These are phyloP conservation scores for Tor tambroides DNA, from an alignment of 2,113 vertebrate species.

Conservation along the genomic window DNA sequence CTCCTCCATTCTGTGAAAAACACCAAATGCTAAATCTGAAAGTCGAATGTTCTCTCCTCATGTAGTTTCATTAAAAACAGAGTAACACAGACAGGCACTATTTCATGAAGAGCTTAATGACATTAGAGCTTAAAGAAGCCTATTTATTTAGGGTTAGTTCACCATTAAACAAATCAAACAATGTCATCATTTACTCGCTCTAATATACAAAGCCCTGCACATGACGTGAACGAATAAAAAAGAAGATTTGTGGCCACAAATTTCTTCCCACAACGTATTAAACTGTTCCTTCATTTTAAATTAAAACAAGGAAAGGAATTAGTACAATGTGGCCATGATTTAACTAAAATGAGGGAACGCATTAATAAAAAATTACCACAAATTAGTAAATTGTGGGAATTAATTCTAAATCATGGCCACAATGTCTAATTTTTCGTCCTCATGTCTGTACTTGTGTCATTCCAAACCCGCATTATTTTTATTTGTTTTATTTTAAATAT, in stretches of 20 bases:
- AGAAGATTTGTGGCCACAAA: not conserved
- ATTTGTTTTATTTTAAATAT: too few species aligned
- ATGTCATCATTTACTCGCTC: not conserved
- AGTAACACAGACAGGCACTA: not conserved
- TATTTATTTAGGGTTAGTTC: not conserved
- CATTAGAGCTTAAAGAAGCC: not conserved
- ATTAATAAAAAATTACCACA: not conserved
- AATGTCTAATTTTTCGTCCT: too few species aligned
- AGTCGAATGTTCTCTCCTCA: not conserved
- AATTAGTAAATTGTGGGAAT: not conserved
- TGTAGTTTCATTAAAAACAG: not conserved
- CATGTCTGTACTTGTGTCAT: too few species aligned
- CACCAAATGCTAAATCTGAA: not conserved
- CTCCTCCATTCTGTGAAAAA: constrained; percentile 24
- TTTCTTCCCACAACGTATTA: not conserved
- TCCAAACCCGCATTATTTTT: too few species aligned
- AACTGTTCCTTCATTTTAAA: not conserved
- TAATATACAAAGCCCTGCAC: not conserved
- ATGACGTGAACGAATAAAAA: not conserved
- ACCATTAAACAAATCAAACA: not conserved
- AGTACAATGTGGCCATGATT: not conserved
- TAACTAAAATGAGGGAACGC: not conserved
- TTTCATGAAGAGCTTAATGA: not conserved
- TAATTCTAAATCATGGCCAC: too few species aligned
- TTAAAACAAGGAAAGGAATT: not conserved